Evolutionary conservation across 2,113 vertebrate species (phyloP), one percentile per base, ranked within the genome.

Genomic region (Vombatus ursinus): DNA sequence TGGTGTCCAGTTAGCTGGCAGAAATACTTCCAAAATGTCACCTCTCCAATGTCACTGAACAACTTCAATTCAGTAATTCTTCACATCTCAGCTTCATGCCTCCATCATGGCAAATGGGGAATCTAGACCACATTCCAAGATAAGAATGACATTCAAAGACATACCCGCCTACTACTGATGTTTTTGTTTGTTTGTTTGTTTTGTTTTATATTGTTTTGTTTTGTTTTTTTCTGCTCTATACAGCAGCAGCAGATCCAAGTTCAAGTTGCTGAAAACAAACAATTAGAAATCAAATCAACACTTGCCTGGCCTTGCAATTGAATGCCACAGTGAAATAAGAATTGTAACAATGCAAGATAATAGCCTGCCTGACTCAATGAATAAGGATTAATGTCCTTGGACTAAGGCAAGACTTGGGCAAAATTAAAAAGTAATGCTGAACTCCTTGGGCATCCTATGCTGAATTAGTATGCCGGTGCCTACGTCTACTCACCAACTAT

Each of bases 331-430:
- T 95, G 96, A 97, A 97, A 93, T 91, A 95, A 90, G 84, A 97
- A 94, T 90, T 0, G 8, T 91, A 96, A 96, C 90, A 96, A 93
- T 96, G 93, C 96, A 93, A 92, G 93, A 94, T 97, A 96, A 97
- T 98, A 98, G 98, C 94, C 97, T 98, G 94, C 96, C 52, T 92
- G 95, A 93, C 97, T 96, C 97, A 97, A 11, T 97, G 97, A 98
- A 97, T 96, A 96, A 94, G 28, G 37, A 96, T 97, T 98, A 94
- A 97, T 98, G 97, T 96, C 95, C 48, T 95, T 94, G 96, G 95
- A 95, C 57, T 0, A 0, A 96, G 96, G 95, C 0, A 94, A 90
- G 92, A 94, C 94, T 97, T 96, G 95, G 97, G 19, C 50, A 90
- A 97, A 98, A 98, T 98, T 89, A 97, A 97, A 97, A 98, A 97